Percentiles rank a stretch among this genome's conserved stretches.
Conservation (phyloP, 2,797 vertebrate genomes). For the Hybognathus amarus region DNA sequence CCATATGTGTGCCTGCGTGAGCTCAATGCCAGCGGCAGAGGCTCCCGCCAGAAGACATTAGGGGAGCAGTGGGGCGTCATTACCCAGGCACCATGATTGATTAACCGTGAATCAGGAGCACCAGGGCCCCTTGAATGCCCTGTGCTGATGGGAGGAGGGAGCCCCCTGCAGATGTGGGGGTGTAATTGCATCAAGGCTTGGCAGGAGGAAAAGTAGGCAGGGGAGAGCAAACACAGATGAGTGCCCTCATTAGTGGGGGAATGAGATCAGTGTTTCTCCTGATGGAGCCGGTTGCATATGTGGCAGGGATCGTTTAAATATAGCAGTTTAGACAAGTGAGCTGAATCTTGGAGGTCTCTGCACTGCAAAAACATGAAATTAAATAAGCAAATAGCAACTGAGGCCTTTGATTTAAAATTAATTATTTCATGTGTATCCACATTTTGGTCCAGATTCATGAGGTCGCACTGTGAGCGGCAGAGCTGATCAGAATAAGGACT, state of each 20-base stretch:
- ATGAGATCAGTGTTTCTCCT: constrained; percentile 46
- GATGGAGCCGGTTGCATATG: constrained; percentile 14
- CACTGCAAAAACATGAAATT: background rate
- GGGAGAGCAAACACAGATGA: constrained; percentile 71
- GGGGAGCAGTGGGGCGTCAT: constrained; percentile 82
- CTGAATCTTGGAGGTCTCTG: background rate
- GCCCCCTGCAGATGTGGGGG: constrained; percentile 78
- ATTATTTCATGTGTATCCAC: constrained; percentile 12
- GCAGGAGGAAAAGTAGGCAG: constrained; percentile 58
- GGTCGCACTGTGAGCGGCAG: background rate
- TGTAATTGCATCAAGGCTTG: constrained; percentile 79
- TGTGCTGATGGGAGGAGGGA: constrained; percentile 63
- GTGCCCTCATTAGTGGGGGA: constrained; percentile 69
- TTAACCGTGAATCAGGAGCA: constrained; percentile 79
- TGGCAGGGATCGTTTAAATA: constrained; percentile 6
- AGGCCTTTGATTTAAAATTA: background rate
- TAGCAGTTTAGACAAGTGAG: constrained; percentile 19
- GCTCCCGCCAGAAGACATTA: constrained; percentile 85
- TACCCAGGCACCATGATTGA: constrained; percentile 83
- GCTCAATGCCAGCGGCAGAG: constrained; percentile 75
- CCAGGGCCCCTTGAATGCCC: constrained; percentile 61
- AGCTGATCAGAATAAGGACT: constrained; percentile 28
- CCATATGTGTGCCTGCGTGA: constrained; percentile 85
- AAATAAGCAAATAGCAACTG: constrained; percentile 15
- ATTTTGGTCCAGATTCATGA: constrained; percentile 23